These are phyloP conservation scores for Mustelus asterias DNA, from an alignment of 2,113 vertebrate genomes.

Conservation along the genomic window DNA sequence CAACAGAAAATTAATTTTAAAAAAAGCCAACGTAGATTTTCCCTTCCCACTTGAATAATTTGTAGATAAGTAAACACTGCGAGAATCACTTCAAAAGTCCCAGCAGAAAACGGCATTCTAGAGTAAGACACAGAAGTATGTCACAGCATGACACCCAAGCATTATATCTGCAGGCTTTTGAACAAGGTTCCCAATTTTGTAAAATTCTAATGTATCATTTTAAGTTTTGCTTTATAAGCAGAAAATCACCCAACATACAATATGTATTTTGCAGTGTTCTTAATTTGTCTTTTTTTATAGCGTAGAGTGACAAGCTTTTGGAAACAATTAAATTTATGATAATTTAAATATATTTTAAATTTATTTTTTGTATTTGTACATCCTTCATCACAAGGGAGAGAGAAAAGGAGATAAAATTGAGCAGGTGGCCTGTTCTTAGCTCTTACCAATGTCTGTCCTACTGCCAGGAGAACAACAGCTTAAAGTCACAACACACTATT, in stretches of 20 bases:
- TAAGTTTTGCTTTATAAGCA: not conserved
- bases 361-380: not conserved
- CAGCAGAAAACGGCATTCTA: no score
- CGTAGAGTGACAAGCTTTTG: not conserved
- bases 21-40: no score
- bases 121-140: no score
- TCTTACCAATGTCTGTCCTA: not conserved
- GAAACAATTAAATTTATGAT: not conserved
- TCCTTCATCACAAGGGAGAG: not conserved
- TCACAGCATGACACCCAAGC: no score
- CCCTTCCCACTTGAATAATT: no score
- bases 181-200: not conserved
- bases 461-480: not conserved
- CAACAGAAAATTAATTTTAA: no score
- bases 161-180: not conserved
- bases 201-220: not conserved
- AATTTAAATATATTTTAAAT: not conserved
- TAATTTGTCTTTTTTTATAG: not conserved
- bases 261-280: not conserved
- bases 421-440: not conserved
- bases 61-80: no score
- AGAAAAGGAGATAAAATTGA: not conserved
- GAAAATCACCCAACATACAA: not conserved
- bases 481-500: not conserved
- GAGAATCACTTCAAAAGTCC: no score